Conservation (phyloP, 2,797 vertebrate species). For the Semaprochilodus insignis region DNA sequence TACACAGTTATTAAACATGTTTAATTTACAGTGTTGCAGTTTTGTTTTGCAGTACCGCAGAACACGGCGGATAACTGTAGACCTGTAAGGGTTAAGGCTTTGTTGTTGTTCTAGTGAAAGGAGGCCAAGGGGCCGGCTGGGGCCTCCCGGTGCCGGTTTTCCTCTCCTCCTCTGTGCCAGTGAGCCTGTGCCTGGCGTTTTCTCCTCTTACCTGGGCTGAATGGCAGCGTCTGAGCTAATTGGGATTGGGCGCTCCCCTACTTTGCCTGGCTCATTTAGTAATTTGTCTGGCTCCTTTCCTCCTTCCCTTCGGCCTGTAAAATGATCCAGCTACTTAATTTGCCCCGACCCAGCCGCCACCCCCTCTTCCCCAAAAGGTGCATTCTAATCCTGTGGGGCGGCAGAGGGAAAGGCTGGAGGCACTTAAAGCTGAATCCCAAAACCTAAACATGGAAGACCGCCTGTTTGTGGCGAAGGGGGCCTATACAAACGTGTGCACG, state of each 20-base stretch:
- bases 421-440: conserved; percentile 56
- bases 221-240: conserved; percentile 49
- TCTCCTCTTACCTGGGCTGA: conserved; percentile 50
- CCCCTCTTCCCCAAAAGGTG: conserved; percentile 69
- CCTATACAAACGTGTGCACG: conserved; percentile 7
- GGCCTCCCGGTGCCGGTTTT: conserved; percentile 64
- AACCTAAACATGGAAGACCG: conserved; percentile 56
- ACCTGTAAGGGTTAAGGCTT: not conserved
- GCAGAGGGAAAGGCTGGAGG: conserved; percentile 63
- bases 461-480: conserved; percentile 8
- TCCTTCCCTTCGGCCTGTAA: conserved; percentile 85
- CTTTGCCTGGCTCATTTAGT: conserved; percentile 82
- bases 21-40: too few species aligned
- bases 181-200: conserved; percentile 53
- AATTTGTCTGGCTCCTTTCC: conserved; percentile 88
- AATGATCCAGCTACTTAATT: conserved; percentile 83
- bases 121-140: conserved; percentile 48
- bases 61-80: not conserved
- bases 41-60: too few species aligned
- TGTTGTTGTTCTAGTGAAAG: conserved; percentile 31
- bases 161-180: conserved; percentile 42
- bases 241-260: conserved; percentile 69
- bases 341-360: conserved; percentile 64
- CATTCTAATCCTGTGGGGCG: conserved; percentile 78
- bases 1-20: too few species aligned